A percentile compares a stretch with the other conserved stretches of the same genome.
Conservation (phyloP, 2,888 invertebrate genomes). For the Meteorus colon region DNA sequence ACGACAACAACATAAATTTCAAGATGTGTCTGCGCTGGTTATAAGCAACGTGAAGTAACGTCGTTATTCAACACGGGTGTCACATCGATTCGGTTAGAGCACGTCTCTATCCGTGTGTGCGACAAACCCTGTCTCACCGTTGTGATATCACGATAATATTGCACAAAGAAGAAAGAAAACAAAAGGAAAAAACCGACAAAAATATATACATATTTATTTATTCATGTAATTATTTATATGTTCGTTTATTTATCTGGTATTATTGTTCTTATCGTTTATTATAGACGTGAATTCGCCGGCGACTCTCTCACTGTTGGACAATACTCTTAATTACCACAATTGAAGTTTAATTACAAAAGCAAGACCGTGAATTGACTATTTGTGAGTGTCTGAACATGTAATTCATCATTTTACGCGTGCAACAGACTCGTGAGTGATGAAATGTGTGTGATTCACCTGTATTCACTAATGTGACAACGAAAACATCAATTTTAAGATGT, state of each 20-base stretch:
- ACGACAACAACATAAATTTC: not conserved
- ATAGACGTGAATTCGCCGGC: not conserved
- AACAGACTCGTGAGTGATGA: conserved; percentile 1
- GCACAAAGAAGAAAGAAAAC: not conserved
- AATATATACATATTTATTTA: not conserved
- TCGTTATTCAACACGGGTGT: conserved; percentile 6
- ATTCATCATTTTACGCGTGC: not conserved
- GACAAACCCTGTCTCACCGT: not conserved
- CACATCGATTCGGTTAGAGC: conserved; percentile 27
- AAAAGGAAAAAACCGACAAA: not conserved
- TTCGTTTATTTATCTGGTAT: not conserved
- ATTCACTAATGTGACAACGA: too few species aligned
- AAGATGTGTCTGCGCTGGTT: conserved; percentile 1
- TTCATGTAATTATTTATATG: not conserved
- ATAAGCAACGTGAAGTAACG: not conserved
- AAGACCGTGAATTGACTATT: not conserved
- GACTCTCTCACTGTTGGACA: not conserved
- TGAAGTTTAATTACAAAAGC: not conserved
- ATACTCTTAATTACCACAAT: not conserved
- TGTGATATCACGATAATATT: not conserved
- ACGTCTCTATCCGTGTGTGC: conserved; percentile 3
- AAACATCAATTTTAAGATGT: too few species aligned
- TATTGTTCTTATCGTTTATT: not conserved
- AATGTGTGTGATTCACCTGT: too few species aligned
- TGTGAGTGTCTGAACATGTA: not conserved